Conservation (phyloP, 2,113 vertebrate genomes). For the Phocoena phocoena region DNA sequence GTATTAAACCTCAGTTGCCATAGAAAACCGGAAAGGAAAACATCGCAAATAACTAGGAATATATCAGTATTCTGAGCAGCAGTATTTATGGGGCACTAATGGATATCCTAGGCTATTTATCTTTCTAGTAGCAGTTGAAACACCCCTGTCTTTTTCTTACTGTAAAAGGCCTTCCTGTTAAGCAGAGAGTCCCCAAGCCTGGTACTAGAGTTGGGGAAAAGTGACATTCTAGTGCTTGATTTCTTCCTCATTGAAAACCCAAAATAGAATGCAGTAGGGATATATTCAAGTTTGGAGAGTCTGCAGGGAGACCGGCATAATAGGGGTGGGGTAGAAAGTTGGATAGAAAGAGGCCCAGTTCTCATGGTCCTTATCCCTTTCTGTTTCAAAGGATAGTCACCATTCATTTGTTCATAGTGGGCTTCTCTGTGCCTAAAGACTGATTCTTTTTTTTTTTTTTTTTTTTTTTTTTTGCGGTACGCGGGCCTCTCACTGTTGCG, state of each 20-base stretch:
- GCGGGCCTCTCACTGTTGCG: too few species aligned
- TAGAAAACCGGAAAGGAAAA: slow-evolving; percentile 59
- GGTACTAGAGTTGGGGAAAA: not conserved
- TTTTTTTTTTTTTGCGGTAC: too few species aligned
- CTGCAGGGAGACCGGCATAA: not conserved
- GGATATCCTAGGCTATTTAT: slow-evolving; percentile 49
- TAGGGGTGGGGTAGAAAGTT: not conserved
- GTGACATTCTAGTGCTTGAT: not conserved
- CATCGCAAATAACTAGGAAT: slow-evolving; percentile 71
- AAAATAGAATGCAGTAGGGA: not conserved
- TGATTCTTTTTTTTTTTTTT: not conserved
- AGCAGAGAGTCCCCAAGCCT: not conserved
- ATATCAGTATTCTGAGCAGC: slow-evolving; percentile 58
- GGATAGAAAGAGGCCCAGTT: not conserved
- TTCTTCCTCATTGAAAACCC: not conserved
- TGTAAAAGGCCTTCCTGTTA: slow-evolving; percentile 45
- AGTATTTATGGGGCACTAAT: slow-evolving; percentile 66
- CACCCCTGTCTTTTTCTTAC: slow-evolving; percentile 56
- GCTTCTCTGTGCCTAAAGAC: not conserved
- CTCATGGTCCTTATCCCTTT: not conserved
- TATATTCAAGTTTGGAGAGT: not conserved
- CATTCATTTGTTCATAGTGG: not conserved
- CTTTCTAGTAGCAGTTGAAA: slow-evolving; percentile 57
- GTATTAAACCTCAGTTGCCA: slow-evolving; percentile 53
- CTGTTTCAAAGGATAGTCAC: not conserved